Percentiles rank a stretch among this genome's conserved stretches.
phyloP scores from a whole-genome alignment of 2,113 vertebrate genomes.

The Sylvilagus bachmani region DNA sequence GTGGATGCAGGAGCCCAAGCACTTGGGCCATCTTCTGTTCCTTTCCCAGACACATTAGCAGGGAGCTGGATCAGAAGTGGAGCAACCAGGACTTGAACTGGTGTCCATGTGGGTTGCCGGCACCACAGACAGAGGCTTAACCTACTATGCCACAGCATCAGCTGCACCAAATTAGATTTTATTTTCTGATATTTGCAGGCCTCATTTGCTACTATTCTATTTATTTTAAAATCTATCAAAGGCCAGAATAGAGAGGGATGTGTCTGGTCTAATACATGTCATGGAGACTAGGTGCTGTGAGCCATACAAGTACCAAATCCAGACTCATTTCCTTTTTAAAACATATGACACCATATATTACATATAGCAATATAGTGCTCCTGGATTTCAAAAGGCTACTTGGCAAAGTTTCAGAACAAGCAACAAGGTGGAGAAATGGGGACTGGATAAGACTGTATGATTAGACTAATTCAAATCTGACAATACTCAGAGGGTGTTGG shows the following conservation, averaged over 20 bases:
- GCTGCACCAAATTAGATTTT: neutral
- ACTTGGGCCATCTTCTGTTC: no score
- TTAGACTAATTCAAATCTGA: conserved; percentile 61
- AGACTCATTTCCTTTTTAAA: conserved; percentile 69
- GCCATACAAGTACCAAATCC: neutral
- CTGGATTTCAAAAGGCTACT: conserved; percentile 52
- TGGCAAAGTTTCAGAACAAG: conserved; percentile 58
- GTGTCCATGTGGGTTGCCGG: no score
- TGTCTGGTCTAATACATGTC: neutral
- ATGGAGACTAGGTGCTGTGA: neutral
- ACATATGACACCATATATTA: conserved; percentile 46
- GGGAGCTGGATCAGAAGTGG: no score
- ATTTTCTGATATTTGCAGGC: conserved; percentile 37
- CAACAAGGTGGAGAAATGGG: conserved; percentile 35
- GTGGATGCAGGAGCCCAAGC: no score
- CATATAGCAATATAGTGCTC: conserved; percentile 51
- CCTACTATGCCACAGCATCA: no score
- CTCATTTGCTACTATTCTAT: conserved; percentile 6
- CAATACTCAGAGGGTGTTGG: conserved; percentile 21
- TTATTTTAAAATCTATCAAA: conserved; percentile 4
- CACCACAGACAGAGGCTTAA: no score
- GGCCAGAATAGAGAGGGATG: neutral
- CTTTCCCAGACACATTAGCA: no score
- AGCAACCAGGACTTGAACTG: no score
- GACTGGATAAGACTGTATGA: neutral